These are phyloP conservation scores for Homarus americanus DNA, from an alignment of 1,140 invertebrate species.

Conservation along the genomic window DNA sequence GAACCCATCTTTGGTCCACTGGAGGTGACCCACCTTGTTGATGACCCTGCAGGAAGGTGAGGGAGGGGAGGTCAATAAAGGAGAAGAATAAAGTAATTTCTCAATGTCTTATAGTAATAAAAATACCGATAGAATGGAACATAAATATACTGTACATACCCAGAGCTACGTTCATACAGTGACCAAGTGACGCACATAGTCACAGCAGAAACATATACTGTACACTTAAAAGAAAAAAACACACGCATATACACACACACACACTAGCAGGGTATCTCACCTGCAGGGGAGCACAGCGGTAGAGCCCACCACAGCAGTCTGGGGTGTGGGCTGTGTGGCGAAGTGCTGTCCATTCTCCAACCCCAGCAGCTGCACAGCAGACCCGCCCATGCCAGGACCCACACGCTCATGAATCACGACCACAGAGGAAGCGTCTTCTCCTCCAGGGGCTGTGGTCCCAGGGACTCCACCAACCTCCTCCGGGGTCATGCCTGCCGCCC, in stretches of 20 bases:
- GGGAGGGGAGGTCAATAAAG: no score
- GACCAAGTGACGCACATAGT: no score
- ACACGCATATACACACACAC: neutral
- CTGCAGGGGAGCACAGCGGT: slow-evolving; percentile 61
- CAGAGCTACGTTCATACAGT: no score
- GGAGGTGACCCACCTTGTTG: slow-evolving; percentile 89
- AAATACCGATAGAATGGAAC: no score
- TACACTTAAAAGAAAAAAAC: neutral
- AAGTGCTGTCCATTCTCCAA: slow-evolving; percentile 28
- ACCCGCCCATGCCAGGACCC: slow-evolving; percentile 50
- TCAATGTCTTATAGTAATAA: no score
- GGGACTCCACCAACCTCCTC: neutral
- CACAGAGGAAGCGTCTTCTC: no score
- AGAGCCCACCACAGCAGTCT: slow-evolving; percentile 59
- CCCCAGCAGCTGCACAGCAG: slow-evolving; percentile 25
- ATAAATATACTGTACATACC: no score
- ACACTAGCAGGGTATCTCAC: slow-evolving; percentile 22
- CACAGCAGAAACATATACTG: no score
- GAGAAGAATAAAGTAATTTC: no score
- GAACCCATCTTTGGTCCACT: slow-evolving; percentile 97
- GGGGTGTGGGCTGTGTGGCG: slow-evolving; percentile 58
- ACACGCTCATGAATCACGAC: slow-evolving; percentile 22
- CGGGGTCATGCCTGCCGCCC: slow-evolving; percentile 5
- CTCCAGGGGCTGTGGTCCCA: neutral
- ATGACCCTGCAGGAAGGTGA: slow-evolving; percentile 80